Base-by-base conservation (phyloP, 2,797 vertebrate species). In the Xenops minutus region DNA sequence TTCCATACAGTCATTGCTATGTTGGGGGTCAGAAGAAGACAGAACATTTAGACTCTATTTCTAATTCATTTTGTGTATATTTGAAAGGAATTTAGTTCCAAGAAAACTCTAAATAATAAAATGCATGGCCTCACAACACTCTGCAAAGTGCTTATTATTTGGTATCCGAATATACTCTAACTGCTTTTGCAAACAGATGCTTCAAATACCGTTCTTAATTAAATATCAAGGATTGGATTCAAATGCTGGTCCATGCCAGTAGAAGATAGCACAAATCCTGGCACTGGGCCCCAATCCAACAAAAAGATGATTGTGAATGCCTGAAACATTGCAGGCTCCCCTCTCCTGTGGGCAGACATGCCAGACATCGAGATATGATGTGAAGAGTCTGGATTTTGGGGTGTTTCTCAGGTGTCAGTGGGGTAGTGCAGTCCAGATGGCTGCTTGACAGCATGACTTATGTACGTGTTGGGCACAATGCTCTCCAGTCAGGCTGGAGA, bases 161-260 rank as follows among this genome's bases (percentile, higher is more conserved):
- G 64, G 51, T 79, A 82, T 84, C 91, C 41, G 63, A 85, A 93
- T 82, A 88, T 21, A 73, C 30, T 93, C 66, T 90, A 51, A 88
- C 89, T 96, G 85, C 67, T 92, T 95, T 90, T 93, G 69, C 85
- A 94, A 94, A 95, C 94, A 96, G 91, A 95, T 95, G 93, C 89
- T 96, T 55, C 85, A 87, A 95, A 93, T 85, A 85, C 71, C 72
- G n/a, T 85, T 92, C 88, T 78, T 96, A 95, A 94, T 94, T 89
- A 97, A 95, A 85, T 94, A 84, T 62, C 85, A 96, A 76, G 85
- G 20, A 7, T 58, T 88, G 80, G 66, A 92, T 88, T 96, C 76
- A 75, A 95, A 75, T 36, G 24, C 69, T 68, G 43, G 63, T 64
- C 88, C 49, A 73, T 76, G 94, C 83, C 88, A 96, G 56, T 62